Conservation (phyloP, 2,888 invertebrate species). For the Diplolepis rosae region DNA sequence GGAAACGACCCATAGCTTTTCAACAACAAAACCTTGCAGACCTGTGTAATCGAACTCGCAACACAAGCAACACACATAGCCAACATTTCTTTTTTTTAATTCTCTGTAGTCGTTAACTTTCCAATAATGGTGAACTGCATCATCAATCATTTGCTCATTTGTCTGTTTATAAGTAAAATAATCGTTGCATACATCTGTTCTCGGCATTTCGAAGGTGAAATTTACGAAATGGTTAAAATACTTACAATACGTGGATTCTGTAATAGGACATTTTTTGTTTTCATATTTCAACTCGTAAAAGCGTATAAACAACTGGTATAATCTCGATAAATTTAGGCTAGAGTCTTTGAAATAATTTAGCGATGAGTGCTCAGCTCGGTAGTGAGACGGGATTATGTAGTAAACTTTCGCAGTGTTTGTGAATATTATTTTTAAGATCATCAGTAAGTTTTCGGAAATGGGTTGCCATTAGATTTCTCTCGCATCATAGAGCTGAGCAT, state of each 20-base stretch:
- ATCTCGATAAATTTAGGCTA: conserved; percentile 13
- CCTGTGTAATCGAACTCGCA: conserved; percentile 39
- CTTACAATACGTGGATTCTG: conserved; percentile 29
- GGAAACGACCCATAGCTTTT: no score
- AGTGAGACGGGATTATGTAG: conserved; percentile 36
- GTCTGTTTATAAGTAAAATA: not conserved
- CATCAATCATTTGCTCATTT: not conserved
- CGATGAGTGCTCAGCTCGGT: conserved; percentile 2
- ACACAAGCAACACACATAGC: conserved; percentile 8
- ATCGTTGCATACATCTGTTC: conserved; percentile 32
- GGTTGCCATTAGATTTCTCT: no score
- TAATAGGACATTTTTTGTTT: conserved; percentile 11
- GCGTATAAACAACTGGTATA: conserved; percentile 30
- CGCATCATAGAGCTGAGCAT: no score
- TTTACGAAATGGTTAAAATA: no score
- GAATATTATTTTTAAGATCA: conserved; percentile 35
- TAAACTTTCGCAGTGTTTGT: conserved; percentile 35
- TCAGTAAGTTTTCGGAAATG: conserved; percentile 36
- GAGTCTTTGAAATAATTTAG: conserved; percentile 37
- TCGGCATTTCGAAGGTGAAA: conserved; percentile 29
- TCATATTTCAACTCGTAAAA: conserved; percentile 28
- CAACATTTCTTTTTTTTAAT: conserved; percentile 26
- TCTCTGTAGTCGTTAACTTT: not conserved
- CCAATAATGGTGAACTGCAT: not conserved
- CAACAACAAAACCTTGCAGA: no score